Percentiles rank a stretch among this genome's conserved stretches.
Evolutionary conservation across 2,797 vertebrate genomes (phyloP).

Genomic region (Salarias fasciatus): DNA sequence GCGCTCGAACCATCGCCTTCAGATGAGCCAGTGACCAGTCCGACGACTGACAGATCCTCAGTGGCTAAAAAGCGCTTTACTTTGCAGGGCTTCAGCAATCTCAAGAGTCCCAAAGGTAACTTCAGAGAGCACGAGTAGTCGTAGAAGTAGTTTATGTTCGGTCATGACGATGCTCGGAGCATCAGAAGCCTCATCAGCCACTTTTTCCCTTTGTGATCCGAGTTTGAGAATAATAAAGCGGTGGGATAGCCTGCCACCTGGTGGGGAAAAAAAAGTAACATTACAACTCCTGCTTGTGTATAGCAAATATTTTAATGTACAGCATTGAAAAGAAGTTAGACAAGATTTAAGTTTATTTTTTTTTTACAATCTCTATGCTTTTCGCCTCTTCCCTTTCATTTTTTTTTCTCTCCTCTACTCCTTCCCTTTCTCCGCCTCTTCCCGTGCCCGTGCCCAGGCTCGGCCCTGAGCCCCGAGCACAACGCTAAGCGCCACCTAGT

Average conservation of each 20-base stretch:
- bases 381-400: slow-evolving; percentile 10
- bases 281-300: too few relatives aligned
- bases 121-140: slow-evolving; percentile 4
- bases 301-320: too few relatives aligned
- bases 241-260: neutral
- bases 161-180: too few relatives aligned
- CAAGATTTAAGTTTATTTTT: too few relatives aligned
- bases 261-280: neutral
- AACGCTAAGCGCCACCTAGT: slow-evolving; percentile 91
- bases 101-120: slow-evolving; percentile 94
- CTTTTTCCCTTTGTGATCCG: too few relatives aligned
- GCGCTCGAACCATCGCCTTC: slow-evolving; percentile 58
- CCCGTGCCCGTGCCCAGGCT: slow-evolving; percentile 76
- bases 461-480: slow-evolving; percentile 91
- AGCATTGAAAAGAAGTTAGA: too few relatives aligned
- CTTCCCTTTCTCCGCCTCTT: neutral
- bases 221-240: too few relatives aligned
- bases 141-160: too few relatives aligned
- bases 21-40: slow-evolving; percentile 88
- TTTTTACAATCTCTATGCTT: neutral
- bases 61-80: slow-evolving; percentile 92
- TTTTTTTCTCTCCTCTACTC: slow-evolving; percentile 3
- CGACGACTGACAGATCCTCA: slow-evolving; percentile 88
- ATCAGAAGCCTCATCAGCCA: too few relatives aligned
- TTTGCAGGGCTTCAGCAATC: slow-evolving; percentile 93